These are phyloP conservation scores for western clawed frog (Xenopus tropicalis) DNA, from an alignment of 2,113 vertebrate genomes.

Conservation along the genomic window DNA sequence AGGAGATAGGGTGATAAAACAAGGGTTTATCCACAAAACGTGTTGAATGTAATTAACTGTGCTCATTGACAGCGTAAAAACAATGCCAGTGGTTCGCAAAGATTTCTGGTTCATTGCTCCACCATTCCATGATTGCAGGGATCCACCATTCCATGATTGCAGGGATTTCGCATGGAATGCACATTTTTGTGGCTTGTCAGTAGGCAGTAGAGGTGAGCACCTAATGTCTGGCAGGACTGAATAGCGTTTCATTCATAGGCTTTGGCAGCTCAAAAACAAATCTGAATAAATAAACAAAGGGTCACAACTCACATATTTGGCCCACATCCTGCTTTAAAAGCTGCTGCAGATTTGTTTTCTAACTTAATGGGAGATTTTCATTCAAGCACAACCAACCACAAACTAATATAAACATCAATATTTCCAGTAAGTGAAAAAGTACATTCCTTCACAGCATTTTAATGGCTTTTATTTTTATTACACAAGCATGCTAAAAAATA, in stretches of 20 bases:
- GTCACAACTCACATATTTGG: not conserved
- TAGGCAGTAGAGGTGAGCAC: conserved; percentile 6
- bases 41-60: too few relatives aligned
- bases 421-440: not conserved
- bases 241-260: conserved; percentile 15
- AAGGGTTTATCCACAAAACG: too few relatives aligned
- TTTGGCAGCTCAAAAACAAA: conserved; percentile 3
- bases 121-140: not conserved
- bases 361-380: not conserved
- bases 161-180: not conserved
- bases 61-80: not conserved
- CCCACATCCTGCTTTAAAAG: not conserved
- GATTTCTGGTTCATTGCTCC: not conserved
- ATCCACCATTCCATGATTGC: not conserved
- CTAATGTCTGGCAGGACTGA: conserved; percentile 7
- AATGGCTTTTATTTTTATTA: not conserved
- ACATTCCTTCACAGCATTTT: not conserved
- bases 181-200: conserved; percentile 2
- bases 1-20: too few relatives aligned
- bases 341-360: not conserved
- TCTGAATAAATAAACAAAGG: conserved; percentile 6
- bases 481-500: not conserved
- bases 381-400: not conserved
- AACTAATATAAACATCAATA: not conserved
- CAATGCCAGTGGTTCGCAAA: not conserved